phyloP scores from a whole-genome alignment of 2,888 invertebrate genomes.

The Dryocosmus kuriphilus region DNA sequence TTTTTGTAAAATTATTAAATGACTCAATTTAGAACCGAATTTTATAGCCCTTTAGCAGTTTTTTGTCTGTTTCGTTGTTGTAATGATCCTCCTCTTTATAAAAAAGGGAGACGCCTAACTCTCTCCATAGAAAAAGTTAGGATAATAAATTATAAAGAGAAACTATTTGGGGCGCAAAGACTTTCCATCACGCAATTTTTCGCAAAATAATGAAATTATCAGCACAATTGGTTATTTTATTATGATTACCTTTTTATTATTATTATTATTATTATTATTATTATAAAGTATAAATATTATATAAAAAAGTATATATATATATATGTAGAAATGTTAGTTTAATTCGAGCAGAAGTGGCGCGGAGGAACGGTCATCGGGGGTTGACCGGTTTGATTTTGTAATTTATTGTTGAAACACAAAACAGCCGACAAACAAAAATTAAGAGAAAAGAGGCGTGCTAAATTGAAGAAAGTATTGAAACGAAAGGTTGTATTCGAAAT shows the following conservation, averaged over 20 bases:
- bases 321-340: slow-evolving; percentile 64
- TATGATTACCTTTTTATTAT: slow-evolving; percentile 59
- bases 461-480: slow-evolving; percentile 15
- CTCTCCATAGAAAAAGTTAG: slow-evolving; percentile 10
- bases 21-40: neutral
- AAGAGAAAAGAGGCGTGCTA: slow-evolving; percentile 17
- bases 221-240: slow-evolving; percentile 68
- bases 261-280: slow-evolving; percentile 54
- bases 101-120: slow-evolving; percentile 32
- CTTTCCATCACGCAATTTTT: neutral
- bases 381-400: slow-evolving; percentile 54
- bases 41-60: neutral
- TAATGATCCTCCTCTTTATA: slow-evolving; percentile 3
- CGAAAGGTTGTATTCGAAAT: slow-evolving; percentile 67
- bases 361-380: slow-evolving; percentile 56
- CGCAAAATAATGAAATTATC: neutral
- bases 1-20: neutral
- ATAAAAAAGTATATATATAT: slow-evolving; percentile 52
- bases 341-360: slow-evolving; percentile 56
- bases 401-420: slow-evolving; percentile 65
- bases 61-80: slow-evolving; percentile 37
- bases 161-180: slow-evolving; percentile 18
- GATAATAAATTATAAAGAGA: slow-evolving; percentile 16
- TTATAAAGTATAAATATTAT: slow-evolving; percentile 58
- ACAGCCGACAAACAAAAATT: slow-evolving; percentile 50